These are phyloP conservation scores for Nemotelus pantherinus DNA, from an alignment of 2,888 invertebrate genomes.

Conservation along the genomic window DNA sequence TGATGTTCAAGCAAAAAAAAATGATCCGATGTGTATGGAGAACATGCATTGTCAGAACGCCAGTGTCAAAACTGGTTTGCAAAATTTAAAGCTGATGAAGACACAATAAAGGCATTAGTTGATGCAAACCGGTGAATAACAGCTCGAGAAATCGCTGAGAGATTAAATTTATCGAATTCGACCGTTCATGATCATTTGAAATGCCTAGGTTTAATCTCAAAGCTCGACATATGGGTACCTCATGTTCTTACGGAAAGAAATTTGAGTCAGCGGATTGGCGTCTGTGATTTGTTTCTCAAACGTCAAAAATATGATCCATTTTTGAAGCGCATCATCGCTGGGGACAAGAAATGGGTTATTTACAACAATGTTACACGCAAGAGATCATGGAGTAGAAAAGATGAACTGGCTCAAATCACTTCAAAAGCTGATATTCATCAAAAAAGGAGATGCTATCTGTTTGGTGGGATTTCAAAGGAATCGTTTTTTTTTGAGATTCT, in stretches of 20 bases:
- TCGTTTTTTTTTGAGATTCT: slow-evolving; percentile 61
- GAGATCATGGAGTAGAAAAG: slow-evolving; percentile 47
- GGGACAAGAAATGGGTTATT: slow-evolving; percentile 24
- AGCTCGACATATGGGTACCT: slow-evolving; percentile 42
- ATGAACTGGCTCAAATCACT: slow-evolving; percentile 31
- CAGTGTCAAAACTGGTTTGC: slow-evolving; percentile 52
- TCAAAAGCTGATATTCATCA: slow-evolving; percentile 48
- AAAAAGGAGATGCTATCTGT: slow-evolving; percentile 25
- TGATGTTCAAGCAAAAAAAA: slow-evolving; percentile 48
- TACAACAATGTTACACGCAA: slow-evolving; percentile 41
- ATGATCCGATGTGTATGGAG: slow-evolving; percentile 51
- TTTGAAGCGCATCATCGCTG: slow-evolving; percentile 20
- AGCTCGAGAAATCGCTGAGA: slow-evolving; percentile 25
- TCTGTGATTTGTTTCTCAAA: slow-evolving; percentile 34
- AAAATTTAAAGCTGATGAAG: slow-evolving; percentile 50
- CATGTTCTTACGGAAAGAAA: not conserved
- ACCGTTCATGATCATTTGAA: slow-evolving; percentile 30
- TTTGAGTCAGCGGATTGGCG: slow-evolving; percentile 10
- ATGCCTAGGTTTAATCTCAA: slow-evolving; percentile 24
- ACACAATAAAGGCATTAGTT: too few relatives aligned
- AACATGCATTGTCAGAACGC: slow-evolving; percentile 51
- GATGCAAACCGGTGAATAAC: not conserved
- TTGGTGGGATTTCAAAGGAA: slow-evolving; percentile 7
- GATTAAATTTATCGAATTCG: slow-evolving; percentile 26
- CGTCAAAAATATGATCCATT: slow-evolving; percentile 15